Evolutionary conservation across 2,888 invertebrate genomes (phyloP).

Genomic region (Dicyrtomina minuta): DNA sequence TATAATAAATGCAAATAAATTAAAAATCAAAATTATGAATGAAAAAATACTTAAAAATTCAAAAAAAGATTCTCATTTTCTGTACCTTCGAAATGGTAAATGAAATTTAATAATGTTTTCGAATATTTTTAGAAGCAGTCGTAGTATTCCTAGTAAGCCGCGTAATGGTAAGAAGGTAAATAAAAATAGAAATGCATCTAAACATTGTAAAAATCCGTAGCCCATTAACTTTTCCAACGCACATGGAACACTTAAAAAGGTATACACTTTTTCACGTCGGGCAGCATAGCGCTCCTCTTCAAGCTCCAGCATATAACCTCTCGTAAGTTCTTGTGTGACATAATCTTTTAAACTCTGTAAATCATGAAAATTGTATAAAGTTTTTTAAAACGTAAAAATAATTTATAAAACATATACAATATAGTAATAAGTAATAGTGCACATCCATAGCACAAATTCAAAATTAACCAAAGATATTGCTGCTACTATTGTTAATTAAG

Average conservation of each 20-base stretch:
- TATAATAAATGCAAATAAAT: background rate
- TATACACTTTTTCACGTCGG: slow-evolving; percentile 91
- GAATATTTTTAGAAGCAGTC: slow-evolving; percentile 64
- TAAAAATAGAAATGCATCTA: slow-evolving; percentile 95
- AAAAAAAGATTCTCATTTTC: background rate
- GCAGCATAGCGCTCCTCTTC: slow-evolving; percentile 94
- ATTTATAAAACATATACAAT: slow-evolving; percentile 4
- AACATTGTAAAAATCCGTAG: slow-evolving; percentile 92
- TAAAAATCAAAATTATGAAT: background rate
- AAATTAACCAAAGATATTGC: too few relatives aligned
- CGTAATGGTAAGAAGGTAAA: slow-evolving; percentile 95
- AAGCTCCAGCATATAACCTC: slow-evolving; percentile 90
- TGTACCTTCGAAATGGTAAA: slow-evolving; percentile 20
- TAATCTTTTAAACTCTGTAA: slow-evolving; percentile 62
- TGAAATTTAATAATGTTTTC: slow-evolving; percentile 21
- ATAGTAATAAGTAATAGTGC: too few relatives aligned
- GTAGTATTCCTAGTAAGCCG: slow-evolving; percentile 82
- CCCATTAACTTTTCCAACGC: slow-evolving; percentile 90
- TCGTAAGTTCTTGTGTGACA: slow-evolving; percentile 80
- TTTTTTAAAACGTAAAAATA: background rate
- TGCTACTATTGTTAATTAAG: too few relatives aligned
- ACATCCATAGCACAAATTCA: too few relatives aligned
- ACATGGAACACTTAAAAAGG: slow-evolving; percentile 91
- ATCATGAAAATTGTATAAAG: background rate
- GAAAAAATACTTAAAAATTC: too few relatives aligned